Evolutionary conservation across 1,140 invertebrate genomes (phyloP).

Genomic region (Ptiloglossa arizonensis): DNA sequence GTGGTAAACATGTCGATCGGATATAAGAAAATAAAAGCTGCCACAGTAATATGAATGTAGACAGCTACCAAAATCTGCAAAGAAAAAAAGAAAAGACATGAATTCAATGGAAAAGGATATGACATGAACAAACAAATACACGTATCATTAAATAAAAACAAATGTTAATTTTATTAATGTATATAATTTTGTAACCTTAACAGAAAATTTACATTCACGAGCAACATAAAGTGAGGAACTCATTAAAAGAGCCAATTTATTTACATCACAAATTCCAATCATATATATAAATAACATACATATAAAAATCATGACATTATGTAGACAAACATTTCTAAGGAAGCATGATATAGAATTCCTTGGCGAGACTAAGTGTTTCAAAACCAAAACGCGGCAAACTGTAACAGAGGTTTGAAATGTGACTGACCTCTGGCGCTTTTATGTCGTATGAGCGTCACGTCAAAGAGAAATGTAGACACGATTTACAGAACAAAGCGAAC

Average conservation of each 20-base stretch:
- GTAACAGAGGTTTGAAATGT: constrained; percentile 46
- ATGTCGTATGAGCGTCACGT: constrained; percentile 43
- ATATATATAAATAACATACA: background rate
- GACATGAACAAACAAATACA: background rate
- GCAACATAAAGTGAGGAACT: background rate
- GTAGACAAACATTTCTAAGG: background rate
- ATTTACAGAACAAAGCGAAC: constrained; percentile 15
- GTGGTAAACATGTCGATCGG: constrained; percentile 63
- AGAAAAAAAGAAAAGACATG: constrained; percentile 33
- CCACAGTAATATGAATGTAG: constrained; percentile 42
- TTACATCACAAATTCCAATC: constrained; percentile 2
- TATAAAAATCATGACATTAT: background rate
- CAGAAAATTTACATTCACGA: constrained; percentile 10
- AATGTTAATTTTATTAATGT: background rate
- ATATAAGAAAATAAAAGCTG: constrained; percentile 51
- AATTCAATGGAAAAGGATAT: background rate
- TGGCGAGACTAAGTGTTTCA: background rate
- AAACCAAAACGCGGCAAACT: constrained; percentile 40
- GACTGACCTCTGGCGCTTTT: constrained; percentile 51
- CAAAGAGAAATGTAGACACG: constrained; percentile 28
- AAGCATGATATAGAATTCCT: background rate
- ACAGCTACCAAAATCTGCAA: constrained; percentile 64
- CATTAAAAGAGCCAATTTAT: background rate
- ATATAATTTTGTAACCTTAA: constrained; percentile 4
- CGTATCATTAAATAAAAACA: background rate